A percentile compares a stretch with the other conserved stretches of the same genome.
Evolutionary conservation across 2,888 invertebrate genomes (phyloP).

Genomic region (Argyresthia goedartella): DNA sequence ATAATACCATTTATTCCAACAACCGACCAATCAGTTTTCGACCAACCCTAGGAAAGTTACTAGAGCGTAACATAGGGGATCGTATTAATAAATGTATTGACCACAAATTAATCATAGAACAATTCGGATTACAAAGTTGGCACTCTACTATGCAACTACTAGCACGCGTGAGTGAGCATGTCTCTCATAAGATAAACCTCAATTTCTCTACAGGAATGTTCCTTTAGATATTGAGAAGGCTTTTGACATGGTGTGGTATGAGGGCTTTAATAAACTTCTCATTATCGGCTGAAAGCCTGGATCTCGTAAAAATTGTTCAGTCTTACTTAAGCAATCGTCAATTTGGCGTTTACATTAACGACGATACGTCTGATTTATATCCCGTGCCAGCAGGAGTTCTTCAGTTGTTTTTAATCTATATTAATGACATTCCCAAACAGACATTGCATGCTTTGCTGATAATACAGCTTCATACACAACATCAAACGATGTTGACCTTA

Average conservation of each 20-base stretch:
- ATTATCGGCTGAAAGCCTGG: neutral
- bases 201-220: constrained; percentile 8
- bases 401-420: no score
- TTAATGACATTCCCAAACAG: no score
- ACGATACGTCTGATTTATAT: neutral
- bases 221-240: constrained; percentile 11
- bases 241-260: constrained; percentile 11
- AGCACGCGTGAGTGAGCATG: constrained; percentile 7
- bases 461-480: no score
- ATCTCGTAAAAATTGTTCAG: neutral
- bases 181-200: constrained; percentile 7
- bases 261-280: constrained; percentile 8
- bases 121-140: constrained; percentile 9
- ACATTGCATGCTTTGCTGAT: no score
- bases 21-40: constrained; percentile 9
- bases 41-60: constrained; percentile 8
- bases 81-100: neutral
- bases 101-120: constrained; percentile 1
- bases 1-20: neutral
- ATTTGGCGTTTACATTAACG: neutral
- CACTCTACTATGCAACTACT: constrained; percentile 11
- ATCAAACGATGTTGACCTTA: no score
- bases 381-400: no score
- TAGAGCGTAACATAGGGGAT: constrained; percentile 6
- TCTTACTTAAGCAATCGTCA: neutral